phyloP scores from a whole-genome alignment of 1,140 invertebrate species.

The Maniola jurtina region DNA sequence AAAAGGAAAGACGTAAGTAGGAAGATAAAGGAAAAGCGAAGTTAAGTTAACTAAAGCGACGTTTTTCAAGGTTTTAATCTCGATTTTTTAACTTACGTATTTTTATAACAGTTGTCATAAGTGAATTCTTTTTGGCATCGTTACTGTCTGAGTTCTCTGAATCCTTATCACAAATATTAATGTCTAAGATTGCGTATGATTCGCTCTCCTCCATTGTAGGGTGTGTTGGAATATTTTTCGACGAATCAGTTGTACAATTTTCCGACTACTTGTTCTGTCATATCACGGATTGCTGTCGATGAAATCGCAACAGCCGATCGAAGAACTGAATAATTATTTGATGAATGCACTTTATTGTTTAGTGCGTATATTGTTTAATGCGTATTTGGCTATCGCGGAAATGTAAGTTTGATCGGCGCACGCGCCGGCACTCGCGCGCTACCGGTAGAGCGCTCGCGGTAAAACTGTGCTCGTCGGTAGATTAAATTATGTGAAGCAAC shows the following conservation, averaged over 20 bases:
- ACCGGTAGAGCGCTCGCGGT: conserved; percentile 40
- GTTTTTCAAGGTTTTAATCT: background rate
- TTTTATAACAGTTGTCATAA: conserved; percentile 59
- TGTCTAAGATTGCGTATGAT: conserved; percentile 62
- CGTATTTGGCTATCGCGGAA: conserved; percentile 21
- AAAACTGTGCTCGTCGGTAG: conserved; percentile 43
- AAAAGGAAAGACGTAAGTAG: too few species aligned
- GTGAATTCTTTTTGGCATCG: conserved; percentile 41
- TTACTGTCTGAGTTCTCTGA: conserved; percentile 40
- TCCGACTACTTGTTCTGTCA: background rate
- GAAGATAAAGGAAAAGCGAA: too few species aligned
- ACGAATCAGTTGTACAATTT: background rate
- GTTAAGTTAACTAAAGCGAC: too few species aligned
- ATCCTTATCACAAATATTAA: conserved; percentile 61
- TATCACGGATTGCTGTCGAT: background rate
- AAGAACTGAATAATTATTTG: background rate
- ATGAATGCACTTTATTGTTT: background rate
- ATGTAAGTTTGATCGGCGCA: conserved; percentile 16
- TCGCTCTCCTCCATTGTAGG: conserved; percentile 58
- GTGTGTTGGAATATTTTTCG: conserved; percentile 8
- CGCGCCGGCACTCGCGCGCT: conserved; percentile 34
- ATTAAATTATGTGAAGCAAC: conserved; percentile 27
- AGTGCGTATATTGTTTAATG: background rate
- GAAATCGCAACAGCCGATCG: background rate
- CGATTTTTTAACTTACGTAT: conserved; percentile 56